Conservation (phyloP, 2,888 invertebrate species). For the Drosophila kanekoi region DNA sequence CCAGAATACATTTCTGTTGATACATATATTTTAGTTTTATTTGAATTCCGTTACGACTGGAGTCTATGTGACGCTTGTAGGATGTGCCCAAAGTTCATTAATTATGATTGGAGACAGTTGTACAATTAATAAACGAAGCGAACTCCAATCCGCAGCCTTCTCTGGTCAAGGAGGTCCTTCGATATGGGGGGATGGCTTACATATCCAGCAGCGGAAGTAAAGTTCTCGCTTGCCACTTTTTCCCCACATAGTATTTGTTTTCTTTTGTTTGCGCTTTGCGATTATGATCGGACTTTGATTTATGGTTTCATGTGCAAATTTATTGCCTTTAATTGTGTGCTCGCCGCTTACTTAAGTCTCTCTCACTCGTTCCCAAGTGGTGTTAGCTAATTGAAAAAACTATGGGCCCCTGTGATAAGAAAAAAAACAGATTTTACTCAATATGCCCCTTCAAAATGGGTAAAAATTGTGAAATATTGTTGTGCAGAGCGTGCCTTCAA, state of each 20-base stretch:
- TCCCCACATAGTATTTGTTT: conserved; percentile 36
- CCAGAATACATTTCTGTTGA: conserved; percentile 71
- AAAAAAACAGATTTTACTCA: too few relatives aligned
- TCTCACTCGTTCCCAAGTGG: conserved; percentile 3
- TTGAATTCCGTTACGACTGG: conserved; percentile 46
- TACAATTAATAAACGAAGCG: conserved; percentile 77
- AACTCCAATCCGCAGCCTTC: conserved; percentile 27
- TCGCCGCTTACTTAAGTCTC: conserved; percentile 9
- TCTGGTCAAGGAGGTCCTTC: conserved; percentile 48
- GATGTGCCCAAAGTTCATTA: conserved; percentile 79
- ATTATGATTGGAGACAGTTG: conserved; percentile 82
- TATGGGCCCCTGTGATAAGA: conserved; percentile 16
- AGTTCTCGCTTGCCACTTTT: conserved; percentile 46
- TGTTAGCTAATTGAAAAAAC: conserved; percentile 53
- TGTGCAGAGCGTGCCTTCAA: not conserved
- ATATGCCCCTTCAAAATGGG: not conserved
- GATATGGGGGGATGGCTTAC: conserved; percentile 22
- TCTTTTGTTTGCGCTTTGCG: conserved; percentile 42
- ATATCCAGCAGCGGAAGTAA: conserved; percentile 41
- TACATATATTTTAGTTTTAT: conserved; percentile 60
- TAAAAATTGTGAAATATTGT: not conserved
- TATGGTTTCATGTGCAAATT: conserved; percentile 68
- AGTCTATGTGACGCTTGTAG: conserved; percentile 43
- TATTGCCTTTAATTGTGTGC: conserved; percentile 75
- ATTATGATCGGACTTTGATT: conserved; percentile 80